A percentile compares a stretch with the other conserved stretches of the same genome.
Evolutionary conservation across 1,140 invertebrate genomes (phyloP).

Genomic region (Eriocheir sinensis): DNA sequence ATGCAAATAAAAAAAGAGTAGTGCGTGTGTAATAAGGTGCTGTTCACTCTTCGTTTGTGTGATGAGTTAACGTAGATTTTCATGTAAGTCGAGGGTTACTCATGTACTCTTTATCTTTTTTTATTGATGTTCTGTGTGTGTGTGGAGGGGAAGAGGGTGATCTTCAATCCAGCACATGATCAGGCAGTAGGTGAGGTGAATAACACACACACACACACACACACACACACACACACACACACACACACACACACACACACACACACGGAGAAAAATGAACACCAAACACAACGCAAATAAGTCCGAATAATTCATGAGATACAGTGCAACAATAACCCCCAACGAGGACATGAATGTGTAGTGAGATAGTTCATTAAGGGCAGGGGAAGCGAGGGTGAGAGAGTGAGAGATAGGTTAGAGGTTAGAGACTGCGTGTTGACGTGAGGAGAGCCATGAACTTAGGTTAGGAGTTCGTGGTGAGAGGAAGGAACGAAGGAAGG

Average conservation of each 20-base stretch:
- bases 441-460: background rate
- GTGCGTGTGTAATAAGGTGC: too few species aligned
- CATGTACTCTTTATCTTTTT: too few species aligned
- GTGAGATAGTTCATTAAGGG: background rate
- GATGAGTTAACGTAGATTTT: too few species aligned
- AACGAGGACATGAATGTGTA: background rate
- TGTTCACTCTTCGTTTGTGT: too few species aligned
- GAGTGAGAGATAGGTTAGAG: too few species aligned
- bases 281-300: too few species aligned
- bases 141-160: background rate
- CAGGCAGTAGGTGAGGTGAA: background rate
- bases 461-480: background rate
- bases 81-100: too few species aligned
- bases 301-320: background rate
- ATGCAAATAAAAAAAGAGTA: too few species aligned
- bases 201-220: background rate
- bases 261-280: background rate
- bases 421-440: too few species aligned
- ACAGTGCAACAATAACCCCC: background rate
- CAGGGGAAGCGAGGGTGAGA: background rate
- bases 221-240: slow-evolving; percentile 9
- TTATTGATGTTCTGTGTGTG: too few species aligned
- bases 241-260: slow-evolving; percentile 22
- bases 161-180: background rate
- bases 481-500: background rate